A percentile compares a stretch with the other conserved stretches of the same genome.
Evolutionary conservation across 1,140 invertebrate genomes (phyloP).

Genomic region (Coenobita brevimanus): DNA sequence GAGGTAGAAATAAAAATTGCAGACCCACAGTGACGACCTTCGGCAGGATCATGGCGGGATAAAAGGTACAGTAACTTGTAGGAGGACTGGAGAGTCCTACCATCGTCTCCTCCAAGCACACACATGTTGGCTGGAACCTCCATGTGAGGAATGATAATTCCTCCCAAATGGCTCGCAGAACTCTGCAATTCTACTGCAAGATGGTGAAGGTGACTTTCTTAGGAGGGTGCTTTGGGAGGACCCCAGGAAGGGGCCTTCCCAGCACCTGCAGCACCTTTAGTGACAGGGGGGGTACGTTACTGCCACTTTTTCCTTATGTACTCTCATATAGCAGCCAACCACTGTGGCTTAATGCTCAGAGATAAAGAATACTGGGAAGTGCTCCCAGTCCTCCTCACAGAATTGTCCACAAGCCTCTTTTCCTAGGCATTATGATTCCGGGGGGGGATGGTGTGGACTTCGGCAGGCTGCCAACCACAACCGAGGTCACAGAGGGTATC

Average conservation of each 20-base stretch:
- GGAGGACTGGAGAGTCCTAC: background rate
- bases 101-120: constrained; percentile 1
- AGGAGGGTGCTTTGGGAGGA: too few species aligned
- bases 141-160: background rate
- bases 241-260: background rate
- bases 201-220: background rate
- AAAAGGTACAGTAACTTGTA: background rate
- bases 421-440: background rate
- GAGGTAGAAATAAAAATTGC: background rate
- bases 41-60: constrained; percentile 14
- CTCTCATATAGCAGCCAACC: background rate
- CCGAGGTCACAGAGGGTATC: background rate
- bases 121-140: background rate
- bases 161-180: background rate
- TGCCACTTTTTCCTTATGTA: background rate
- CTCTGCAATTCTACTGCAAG: background rate
- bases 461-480: background rate
- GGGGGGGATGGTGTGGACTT: background rate
- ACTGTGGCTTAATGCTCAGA: background rate
- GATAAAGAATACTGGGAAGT: background rate
- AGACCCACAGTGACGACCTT: background rate
- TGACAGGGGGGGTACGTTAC: background rate
- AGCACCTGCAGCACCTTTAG: background rate
- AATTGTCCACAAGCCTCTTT: background rate
- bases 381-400: background rate